Conservation (phyloP, 2,888 invertebrate species). For the Heliconius erato region DNA sequence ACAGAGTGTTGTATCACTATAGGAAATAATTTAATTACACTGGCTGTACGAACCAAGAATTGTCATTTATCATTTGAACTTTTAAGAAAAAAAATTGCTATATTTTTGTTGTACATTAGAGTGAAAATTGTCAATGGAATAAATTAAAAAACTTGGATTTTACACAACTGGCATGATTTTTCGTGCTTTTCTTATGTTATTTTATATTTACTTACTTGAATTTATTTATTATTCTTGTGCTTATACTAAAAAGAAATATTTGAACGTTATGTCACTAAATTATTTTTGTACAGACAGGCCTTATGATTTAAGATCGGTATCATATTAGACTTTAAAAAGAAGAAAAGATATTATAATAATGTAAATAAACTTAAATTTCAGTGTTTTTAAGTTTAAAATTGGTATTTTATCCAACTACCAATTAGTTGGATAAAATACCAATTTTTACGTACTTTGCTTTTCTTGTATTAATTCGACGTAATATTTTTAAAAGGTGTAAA, state of each 20-base stretch:
- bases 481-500: no score
- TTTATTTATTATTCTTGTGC: no score
- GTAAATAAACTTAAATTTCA: background rate
- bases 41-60: background rate
- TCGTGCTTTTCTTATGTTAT: background rate
- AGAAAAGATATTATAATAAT: slow-evolving; percentile 32
- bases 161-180: background rate
- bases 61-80: background rate
- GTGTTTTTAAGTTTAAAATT: no score
- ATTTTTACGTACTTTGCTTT: background rate
- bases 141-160: background rate
- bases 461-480: no score
- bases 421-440: background rate
- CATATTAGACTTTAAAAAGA: slow-evolving; percentile 58
- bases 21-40: background rate
- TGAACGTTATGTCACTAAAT: no score
- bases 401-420: background rate
- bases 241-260: no score
- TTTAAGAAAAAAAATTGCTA: background rate
- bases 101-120: no score
- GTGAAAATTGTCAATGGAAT: background rate
- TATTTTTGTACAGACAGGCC: slow-evolving; percentile 46
- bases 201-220: no score
- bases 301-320: slow-evolving; percentile 53
- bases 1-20: background rate